phyloP scores from a whole-genome alignment of 2,113 vertebrate species.

The Cromileptes altivelis region DNA sequence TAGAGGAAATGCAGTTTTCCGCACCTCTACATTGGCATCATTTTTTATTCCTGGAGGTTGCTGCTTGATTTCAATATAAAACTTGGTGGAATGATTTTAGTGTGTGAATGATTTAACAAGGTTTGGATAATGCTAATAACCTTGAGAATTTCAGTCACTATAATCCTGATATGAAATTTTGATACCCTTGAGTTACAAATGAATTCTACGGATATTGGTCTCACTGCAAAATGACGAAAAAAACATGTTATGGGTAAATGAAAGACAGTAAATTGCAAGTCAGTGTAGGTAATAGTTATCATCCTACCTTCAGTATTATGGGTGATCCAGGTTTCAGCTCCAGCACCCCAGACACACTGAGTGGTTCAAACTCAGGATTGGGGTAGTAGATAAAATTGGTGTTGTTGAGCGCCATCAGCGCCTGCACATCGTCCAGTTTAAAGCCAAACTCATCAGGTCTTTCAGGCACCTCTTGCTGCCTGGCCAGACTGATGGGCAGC shows the following conservation, averaged over 20 bases:
- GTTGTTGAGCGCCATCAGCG: constrained; percentile 93
- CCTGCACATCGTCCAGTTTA: constrained; percentile 94
- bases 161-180: no score
- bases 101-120: no score
- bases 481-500: constrained; percentile 86
- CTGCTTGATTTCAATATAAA: no score
- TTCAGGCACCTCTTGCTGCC: constrained; percentile 89
- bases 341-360: constrained; percentile 91
- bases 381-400: constrained; percentile 97
- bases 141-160: no score
- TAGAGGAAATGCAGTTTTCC: no score
- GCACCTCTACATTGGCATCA: no score
- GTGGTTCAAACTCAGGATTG: constrained; percentile 94
- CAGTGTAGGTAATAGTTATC: background rate
- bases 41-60: no score
- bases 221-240: background rate
- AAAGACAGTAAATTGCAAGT: background rate
- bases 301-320: constrained; percentile 95
- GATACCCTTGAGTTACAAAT: no score
- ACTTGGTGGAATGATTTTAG: no score
- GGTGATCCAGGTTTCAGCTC: constrained; percentile 98
- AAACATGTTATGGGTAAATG: background rate
- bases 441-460: constrained; percentile 97
- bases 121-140: no score
- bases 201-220: background rate